Conservation (phyloP, 2,113 vertebrate species). For the Cnemophilus loriae region DNA sequence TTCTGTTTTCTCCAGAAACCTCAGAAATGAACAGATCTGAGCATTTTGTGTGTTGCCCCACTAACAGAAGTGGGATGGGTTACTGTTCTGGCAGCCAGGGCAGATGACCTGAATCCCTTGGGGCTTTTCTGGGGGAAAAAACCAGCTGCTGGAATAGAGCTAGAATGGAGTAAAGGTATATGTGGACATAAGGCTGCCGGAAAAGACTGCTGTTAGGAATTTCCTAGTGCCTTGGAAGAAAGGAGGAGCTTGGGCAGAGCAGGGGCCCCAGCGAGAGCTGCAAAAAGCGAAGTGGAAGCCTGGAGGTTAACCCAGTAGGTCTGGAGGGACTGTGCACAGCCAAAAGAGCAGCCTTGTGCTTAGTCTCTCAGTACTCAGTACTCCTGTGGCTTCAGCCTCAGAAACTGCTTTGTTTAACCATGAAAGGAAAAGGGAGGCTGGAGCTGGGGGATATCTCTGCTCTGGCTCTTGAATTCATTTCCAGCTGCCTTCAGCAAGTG, state of each 20-base stretch:
- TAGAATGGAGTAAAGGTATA: not conserved
- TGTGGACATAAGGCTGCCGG: not conserved
- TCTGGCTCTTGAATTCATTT: not conserved
- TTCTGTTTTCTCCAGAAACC: not conserved
- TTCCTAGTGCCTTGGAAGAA: not conserved
- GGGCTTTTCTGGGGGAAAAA: accelerated
- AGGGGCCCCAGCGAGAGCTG: not conserved
- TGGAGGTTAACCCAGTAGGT: not conserved
- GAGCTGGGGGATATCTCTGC: not conserved
- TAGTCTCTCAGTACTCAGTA: accelerated
- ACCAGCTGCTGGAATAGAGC: not conserved
- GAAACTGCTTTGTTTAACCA: not conserved
- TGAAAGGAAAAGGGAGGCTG: not conserved
- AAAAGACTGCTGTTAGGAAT: not conserved
- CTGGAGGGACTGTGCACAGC: not conserved
- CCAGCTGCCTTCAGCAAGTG: not conserved
- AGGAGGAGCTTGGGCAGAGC: not conserved
- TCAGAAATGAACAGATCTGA: not conserved
- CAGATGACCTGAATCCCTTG: not conserved
- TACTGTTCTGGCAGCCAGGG: not conserved
- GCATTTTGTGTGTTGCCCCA: not conserved
- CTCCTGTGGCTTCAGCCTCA: not conserved
- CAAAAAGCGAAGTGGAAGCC: not conserved
- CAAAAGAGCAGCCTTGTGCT: not conserved
- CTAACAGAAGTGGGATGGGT: not conserved